Evolutionary conservation across 2,888 invertebrate genomes (phyloP).

Genomic region (Pristionchus exspectatus): DNA sequence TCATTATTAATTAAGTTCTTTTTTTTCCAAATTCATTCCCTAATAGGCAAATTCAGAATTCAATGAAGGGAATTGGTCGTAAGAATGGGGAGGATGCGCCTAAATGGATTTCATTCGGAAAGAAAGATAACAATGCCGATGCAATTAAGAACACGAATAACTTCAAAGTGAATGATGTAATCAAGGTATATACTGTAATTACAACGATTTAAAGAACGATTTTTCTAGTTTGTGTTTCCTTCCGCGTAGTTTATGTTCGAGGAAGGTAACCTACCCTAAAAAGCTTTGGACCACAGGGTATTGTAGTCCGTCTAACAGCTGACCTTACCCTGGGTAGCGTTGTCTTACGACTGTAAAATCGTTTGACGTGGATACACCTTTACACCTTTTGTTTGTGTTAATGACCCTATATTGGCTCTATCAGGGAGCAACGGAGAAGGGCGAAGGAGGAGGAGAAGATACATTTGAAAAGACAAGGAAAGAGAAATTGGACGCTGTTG

Average conservation of each 20-base stretch:
- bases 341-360: too few relatives aligned
- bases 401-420: neutral
- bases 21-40: neutral
- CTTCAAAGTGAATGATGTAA: slow-evolving; percentile 63
- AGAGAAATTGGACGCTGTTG: slow-evolving; percentile 48
- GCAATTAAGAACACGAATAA: slow-evolving; percentile 55
- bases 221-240: too few relatives aligned
- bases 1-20: neutral
- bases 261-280: too few relatives aligned
- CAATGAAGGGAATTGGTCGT: slow-evolving; percentile 53
- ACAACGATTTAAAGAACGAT: neutral
- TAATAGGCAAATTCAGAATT: slow-evolving; percentile 31
- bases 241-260: too few relatives aligned
- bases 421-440: slow-evolving; percentile 19
- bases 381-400: neutral
- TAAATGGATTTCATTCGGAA: slow-evolving; percentile 68
- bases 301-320: too few relatives aligned
- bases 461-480: slow-evolving; percentile 38
- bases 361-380: too few relatives aligned
- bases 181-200: slow-evolving; percentile 41
- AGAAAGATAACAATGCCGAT: slow-evolving; percentile 43
- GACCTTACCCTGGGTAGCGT: too few relatives aligned
- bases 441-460: slow-evolving; percentile 32
- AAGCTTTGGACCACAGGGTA: too few relatives aligned
- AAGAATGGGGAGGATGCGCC: slow-evolving; percentile 60